These are phyloP conservation scores for Paramormyrops hopkinsi DNA, from an alignment of 2,797 vertebrate species.

Conservation along the genomic window DNA sequence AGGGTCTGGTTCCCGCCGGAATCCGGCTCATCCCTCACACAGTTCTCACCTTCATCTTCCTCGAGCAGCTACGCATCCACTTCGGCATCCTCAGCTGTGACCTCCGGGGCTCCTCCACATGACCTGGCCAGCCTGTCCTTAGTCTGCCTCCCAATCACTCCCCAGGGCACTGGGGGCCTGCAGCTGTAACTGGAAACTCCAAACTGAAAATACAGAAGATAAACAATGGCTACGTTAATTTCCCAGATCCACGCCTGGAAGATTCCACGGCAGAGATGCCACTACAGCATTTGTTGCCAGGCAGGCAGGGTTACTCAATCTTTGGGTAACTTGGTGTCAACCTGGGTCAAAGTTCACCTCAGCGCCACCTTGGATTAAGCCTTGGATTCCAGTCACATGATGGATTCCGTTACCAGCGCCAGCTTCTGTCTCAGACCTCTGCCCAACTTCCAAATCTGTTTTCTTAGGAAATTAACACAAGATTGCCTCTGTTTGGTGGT, in stretches of 20 bases:
- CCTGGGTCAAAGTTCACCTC: not conserved
- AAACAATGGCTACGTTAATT: not conserved
- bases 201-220: not conserved
- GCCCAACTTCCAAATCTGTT: not conserved
- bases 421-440: not conserved
- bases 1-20: slow-evolving; percentile 71
- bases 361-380: not conserved
- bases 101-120: not conserved
- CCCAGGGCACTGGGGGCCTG: not conserved
- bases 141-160: not conserved
- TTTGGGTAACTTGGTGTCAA: not conserved
- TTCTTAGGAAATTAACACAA: not conserved
- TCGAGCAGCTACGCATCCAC: slow-evolving; percentile 72
- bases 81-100: slow-evolving; percentile 55
- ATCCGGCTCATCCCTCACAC: slow-evolving; percentile 73
- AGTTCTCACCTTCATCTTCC: slow-evolving; percentile 71
- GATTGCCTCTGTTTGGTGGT: not conserved
- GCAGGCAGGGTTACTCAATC: not conserved
- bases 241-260: not conserved
- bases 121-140: not conserved
- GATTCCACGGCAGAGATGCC: not conserved
- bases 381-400: not conserved
- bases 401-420: not conserved
- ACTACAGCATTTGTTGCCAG: not conserved
- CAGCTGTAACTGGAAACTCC: not conserved